Percentiles rank a stretch among this genome's conserved stretches.
phyloP scores from a whole-genome alignment of 2,888 invertebrate species.

The Agrochola litura region DNA sequence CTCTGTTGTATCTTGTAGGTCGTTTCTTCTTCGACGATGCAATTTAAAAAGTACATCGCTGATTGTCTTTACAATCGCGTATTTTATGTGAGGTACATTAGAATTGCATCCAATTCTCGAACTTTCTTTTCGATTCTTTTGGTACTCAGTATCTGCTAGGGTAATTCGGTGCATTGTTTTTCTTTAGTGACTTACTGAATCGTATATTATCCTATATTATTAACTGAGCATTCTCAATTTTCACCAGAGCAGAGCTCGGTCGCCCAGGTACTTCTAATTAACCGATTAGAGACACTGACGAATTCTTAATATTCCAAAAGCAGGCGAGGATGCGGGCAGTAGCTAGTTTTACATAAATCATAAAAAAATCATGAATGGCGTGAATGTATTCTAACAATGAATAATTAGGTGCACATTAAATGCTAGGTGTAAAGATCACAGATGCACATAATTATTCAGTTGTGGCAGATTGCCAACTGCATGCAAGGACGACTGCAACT shows the following conservation, averaged over 20 bases:
- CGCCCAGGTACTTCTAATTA: no score
- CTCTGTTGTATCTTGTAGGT: conserved; percentile 3
- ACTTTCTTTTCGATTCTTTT: background rate
- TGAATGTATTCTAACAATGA: conserved; percentile 1
- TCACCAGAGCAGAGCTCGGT: no score
- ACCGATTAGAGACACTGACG: background rate
- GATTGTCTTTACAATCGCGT: background rate
- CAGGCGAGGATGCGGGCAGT: background rate
- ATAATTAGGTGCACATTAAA: conserved; percentile 37
- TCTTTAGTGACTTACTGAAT: background rate
- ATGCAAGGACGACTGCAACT: conserved; percentile 41
- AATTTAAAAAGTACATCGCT: background rate
- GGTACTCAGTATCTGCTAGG: no score
- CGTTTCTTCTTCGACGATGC: background rate
- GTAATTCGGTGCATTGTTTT: no score
- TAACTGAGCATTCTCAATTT: no score
- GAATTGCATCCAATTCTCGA: background rate
- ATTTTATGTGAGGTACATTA: background rate
- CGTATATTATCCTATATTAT: background rate
- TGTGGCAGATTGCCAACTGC: conserved; percentile 52
- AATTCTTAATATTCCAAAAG: background rate
- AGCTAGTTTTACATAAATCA: background rate
- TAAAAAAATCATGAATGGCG: conserved; percentile 9
- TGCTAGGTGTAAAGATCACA: conserved; percentile 47
- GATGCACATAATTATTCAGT: conserved; percentile 47